Base-by-base conservation (phyloP, 2,797 vertebrate genomes). In the Bryconaethiops microstoma region DNA sequence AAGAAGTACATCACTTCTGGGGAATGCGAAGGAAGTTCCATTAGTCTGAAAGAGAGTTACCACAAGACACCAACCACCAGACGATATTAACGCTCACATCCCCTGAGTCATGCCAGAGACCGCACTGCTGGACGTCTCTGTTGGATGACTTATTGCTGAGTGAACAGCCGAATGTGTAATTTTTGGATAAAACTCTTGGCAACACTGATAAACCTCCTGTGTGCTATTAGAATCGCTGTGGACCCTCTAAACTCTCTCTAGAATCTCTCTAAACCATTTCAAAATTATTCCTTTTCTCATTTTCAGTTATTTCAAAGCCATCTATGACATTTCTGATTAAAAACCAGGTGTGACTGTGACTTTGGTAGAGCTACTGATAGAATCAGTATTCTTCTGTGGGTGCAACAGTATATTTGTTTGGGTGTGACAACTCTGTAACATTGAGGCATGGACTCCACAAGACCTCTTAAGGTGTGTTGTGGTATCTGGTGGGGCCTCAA, bases 1-100 rank as follows among this genome's bases (percentile, higher is more conserved):
- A 86, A 89, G 92, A 91, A 85, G 65, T 73, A 87, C 79, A 81
- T 89, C 87, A 80, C 68, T 76, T 62, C 25, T 81, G 64, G 85
- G 88, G 91, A 93, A 93, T 93, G 88, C 82, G 78, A 83, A 82
- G 81, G 83, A 86, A 86, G 60, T 84, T 86, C 86, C 86, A 85
- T 90, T 84, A 87, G 81, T 80, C 71, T 67, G 85, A 69, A 68
- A 74, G 75, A 71, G 78, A 78, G 42, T 80, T 72, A 87, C 90
- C 91, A 82, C 91, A 88, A 88, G 80, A 82, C 84, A 82, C 83
- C 83, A 52, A 88, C 88, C 90, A 86, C 89, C 83, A 81, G 63
- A 59, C 35, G 50, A 68, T 81, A 75, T 81, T 70, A 76, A 78
- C 72, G 68, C 64, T 35, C 25, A 21, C 64, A 77, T 74, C 59